Percentiles rank a stretch among this genome's conserved stretches.
Evolutionary conservation across 2,797 vertebrate species (phyloP).

Genomic region (Enteromius fasciolatus): DNA sequence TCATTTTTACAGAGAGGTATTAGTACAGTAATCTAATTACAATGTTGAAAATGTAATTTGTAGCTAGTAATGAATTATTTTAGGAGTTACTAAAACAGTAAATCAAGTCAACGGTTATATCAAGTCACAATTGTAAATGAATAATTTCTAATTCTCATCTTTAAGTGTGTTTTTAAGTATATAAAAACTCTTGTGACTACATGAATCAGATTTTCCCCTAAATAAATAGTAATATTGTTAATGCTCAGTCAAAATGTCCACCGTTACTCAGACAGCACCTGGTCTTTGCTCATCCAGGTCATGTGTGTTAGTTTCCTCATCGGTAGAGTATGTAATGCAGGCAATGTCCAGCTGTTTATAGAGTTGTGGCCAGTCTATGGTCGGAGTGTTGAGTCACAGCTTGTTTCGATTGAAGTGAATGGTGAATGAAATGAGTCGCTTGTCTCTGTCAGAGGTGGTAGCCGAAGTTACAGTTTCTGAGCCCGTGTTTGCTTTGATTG

Average conservation of each 20-base stretch:
- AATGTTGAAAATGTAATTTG: not conserved
- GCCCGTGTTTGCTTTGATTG: not conserved
- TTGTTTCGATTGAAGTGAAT: not conserved
- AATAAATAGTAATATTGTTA: slow-evolving; percentile 5
- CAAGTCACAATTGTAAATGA: not conserved
- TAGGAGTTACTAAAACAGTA: not conserved
- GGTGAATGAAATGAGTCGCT: slow-evolving; percentile 5
- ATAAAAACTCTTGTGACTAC: not conserved
- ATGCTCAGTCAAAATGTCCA: not conserved
- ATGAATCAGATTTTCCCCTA: not conserved
- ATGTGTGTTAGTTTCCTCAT: not conserved
- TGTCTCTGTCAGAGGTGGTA: not conserved
- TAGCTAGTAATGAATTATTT: not conserved
- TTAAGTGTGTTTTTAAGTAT: not conserved
- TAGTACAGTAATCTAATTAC: not conserved
- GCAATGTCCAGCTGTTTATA: slow-evolving; percentile 14
- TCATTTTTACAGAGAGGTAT: not conserved
- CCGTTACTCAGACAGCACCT: not conserved
- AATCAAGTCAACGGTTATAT: not conserved
- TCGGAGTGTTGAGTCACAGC: not conserved
- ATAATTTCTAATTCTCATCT: not conserved
- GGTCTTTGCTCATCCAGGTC: not conserved
- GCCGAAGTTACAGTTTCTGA: not conserved
- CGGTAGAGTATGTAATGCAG: not conserved
- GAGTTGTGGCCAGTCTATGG: not conserved